Base-by-base conservation (phyloP, 2,888 invertebrate species). In the Eudemis profundana region DNA sequence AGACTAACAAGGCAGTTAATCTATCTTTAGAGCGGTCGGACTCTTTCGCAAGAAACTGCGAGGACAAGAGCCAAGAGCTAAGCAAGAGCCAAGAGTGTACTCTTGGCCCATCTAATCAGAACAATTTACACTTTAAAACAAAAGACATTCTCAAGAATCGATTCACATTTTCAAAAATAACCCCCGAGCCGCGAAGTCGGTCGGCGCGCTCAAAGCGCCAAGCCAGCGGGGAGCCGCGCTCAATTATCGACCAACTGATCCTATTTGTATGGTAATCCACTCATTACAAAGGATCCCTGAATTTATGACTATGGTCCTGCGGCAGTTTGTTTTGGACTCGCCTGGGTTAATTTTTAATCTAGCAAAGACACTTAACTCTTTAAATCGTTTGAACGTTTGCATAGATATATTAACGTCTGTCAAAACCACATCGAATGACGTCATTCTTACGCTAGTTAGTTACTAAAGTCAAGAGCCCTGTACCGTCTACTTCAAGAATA, bases 191-290 rank as follows among this genome's bases (percentile, higher is more conserved):
- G 63, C 40, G 56, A 56, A 56, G n/a, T 42, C 27, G 17, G 56
- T 12, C 83, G 85, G 81, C 77, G 73, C 72, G 59, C 73, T 84
- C 89, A 90, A 90, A 91, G 90, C 70, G 62, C 29, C 61, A 73
- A 77, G 77, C 69, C 91, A 85, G 89, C 90, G 87, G 91, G 91
- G 86, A 78, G 87, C 86, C 84, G 69, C 72, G 79, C 83, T 85
- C 90, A 89, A 90, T 91, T 89, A 90, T 80, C 75, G 71, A 74
- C 82, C 79, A 80, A 82, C 84, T 83, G 83, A 83, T 86, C 86
- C 89, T 89, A 91, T 92, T 88, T 90, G 90, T 90, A 92, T 92
- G 91, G 82, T 89, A 91, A 92, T 92, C 77, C 78, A 80, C 91
- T 91, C 90, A 90, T 91, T 91, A 91, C 85, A 84, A 86, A 87